Percentiles rank a stretch among this genome's conserved stretches.
Evolutionary conservation across 2,888 invertebrate species (phyloP).

Genomic region (Drosophila rellima): DNA sequence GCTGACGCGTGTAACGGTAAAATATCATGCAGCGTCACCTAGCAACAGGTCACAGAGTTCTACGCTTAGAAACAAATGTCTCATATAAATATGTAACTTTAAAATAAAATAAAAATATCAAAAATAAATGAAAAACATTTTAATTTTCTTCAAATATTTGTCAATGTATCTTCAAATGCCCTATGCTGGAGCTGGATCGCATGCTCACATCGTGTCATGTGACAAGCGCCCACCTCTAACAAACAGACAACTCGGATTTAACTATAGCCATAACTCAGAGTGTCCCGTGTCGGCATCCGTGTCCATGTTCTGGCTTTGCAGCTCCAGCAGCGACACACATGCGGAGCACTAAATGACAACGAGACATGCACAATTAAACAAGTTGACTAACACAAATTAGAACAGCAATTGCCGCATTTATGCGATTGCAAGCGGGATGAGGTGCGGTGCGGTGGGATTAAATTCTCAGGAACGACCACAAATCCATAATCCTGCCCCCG

Average conservation of each 20-base stretch:
- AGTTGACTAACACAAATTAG: constrained; percentile 60
- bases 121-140: too few species aligned
- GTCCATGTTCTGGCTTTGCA: constrained; percentile 18
- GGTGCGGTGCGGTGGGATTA: neutral
- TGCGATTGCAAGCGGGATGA: neutral
- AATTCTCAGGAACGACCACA: constrained; percentile 33
- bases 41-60: constrained; percentile 33
- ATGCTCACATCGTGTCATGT: neutral
- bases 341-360: constrained; percentile 59
- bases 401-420: constrained; percentile 51
- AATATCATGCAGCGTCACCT: constrained; percentile 2
- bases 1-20: constrained; percentile 8
- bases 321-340: constrained; percentile 34
- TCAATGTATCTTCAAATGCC: neutral
- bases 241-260: constrained; percentile 17
- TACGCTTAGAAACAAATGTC: too few species aligned
- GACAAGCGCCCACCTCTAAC: constrained; percentile 7
- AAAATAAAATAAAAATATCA: too few species aligned
- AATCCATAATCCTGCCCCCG: constrained; percentile 39
- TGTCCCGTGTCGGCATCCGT: constrained; percentile 8
- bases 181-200: neutral
- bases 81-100: too few species aligned
- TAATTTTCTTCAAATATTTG: too few species aligned
- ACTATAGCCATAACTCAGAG: constrained; percentile 23
- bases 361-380: constrained; percentile 78